These are phyloP conservation scores for Cyphomyrmex costatus DNA, from an alignment of 1,140 invertebrate species.

Conservation along the genomic window DNA sequence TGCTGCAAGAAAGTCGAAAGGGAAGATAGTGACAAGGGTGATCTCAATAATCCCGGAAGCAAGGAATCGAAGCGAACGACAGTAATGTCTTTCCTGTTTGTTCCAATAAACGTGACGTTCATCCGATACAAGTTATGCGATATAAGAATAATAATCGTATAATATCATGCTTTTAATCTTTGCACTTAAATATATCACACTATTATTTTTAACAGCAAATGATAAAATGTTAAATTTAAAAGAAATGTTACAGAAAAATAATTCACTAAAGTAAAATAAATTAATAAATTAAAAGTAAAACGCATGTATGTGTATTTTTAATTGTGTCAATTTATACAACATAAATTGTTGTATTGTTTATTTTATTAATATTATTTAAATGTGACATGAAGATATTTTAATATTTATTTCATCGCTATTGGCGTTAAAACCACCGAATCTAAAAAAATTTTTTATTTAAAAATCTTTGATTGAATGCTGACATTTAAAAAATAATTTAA, in stretches of 20 bases:
- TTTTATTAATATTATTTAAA: not conserved
- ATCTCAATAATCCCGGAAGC: conserved; percentile 30
- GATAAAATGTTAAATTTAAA: not conserved
- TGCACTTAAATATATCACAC: not conserved
- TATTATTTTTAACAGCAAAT: not conserved
- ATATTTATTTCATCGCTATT: not conserved
- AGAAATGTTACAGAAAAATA: not conserved
- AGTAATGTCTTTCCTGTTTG: not conserved
- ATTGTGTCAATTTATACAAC: not conserved
- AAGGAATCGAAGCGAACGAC: conserved; percentile 17
- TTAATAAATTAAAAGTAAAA: not conserved
- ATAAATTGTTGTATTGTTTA: not conserved
- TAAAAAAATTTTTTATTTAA: not conserved
- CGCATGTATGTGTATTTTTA: not conserved
- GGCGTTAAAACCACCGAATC: not conserved
- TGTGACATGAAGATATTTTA: not conserved
- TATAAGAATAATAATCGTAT: not conserved
- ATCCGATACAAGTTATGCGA: not conserved
- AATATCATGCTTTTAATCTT: not conserved
- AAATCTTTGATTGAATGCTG: not conserved
- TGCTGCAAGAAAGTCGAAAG: conserved; percentile 19
- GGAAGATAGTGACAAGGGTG: not conserved
- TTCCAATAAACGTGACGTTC: not conserved
- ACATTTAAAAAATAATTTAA: too few species aligned
- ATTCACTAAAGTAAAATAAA: not conserved